phyloP scores from a whole-genome alignment of 2,888 invertebrate genomes.

The Zaprionus obscuricornis region DNA sequence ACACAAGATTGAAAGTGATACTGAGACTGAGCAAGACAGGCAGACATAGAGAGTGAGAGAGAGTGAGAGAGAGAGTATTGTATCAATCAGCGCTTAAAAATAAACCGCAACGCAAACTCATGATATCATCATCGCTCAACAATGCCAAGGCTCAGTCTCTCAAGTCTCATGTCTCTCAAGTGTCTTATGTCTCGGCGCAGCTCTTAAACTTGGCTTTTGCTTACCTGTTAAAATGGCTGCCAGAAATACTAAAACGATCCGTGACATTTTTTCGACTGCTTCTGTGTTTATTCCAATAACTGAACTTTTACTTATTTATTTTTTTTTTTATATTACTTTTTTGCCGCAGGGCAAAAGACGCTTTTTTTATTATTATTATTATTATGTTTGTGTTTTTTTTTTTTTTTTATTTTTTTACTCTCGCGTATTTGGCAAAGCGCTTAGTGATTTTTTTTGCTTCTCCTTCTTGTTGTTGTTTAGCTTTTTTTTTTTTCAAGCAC shows the following conservation, averaged over 20 bases:
- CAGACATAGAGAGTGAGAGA: conserved; percentile 2
- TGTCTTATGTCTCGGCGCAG: conserved; percentile 19
- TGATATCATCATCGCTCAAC: no score
- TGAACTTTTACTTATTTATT: conserved; percentile 42
- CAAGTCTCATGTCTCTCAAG: no score
- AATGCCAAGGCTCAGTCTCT: no score
- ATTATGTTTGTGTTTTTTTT: conserved; percentile 22
- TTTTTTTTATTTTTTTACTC: conserved; percentile 41
- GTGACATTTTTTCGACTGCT: conserved; percentile 56
- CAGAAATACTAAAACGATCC: conserved; percentile 74
- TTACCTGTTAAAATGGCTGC: conserved; percentile 81
- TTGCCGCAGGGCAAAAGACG: conserved; percentile 36
- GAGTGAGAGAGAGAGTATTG: no score
- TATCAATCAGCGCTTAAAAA: conserved; percentile 61
- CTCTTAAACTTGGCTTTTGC: conserved; percentile 30
- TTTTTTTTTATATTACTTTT: conserved; percentile 37
- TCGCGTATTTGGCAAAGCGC: conserved; percentile 58
- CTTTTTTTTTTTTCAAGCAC: conserved; percentile 56
- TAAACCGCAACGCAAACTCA: conserved; percentile 36
- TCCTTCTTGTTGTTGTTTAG: conserved; percentile 43
- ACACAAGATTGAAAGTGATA: conserved; percentile 20
- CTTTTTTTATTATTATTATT: conserved; percentile 33
- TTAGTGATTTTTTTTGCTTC: conserved; percentile 44
- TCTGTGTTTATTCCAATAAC: conserved; percentile 48
- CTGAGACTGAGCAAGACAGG: conserved; percentile 48